Base-by-base conservation (phyloP, 2,113 vertebrate species). In the Craseonycteris thonglongyai region DNA sequence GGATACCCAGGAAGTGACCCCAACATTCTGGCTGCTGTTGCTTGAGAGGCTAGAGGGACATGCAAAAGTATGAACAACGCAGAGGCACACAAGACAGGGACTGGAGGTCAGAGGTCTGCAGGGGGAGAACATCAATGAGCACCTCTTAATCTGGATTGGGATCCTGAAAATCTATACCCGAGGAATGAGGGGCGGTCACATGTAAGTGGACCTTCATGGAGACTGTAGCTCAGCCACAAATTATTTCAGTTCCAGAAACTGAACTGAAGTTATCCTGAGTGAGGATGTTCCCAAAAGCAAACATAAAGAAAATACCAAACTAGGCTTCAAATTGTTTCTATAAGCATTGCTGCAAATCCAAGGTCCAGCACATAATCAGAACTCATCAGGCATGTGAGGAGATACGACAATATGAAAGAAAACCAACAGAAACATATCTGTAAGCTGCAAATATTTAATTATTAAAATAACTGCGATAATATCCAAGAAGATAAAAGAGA, bases 41-140 rank as follows among this genome's bases (percentile, higher is more conserved):
- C 40, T 22, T 58, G 45, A 79, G 26, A 47, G 63, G 59, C 74
- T 5, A 21, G 24, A 18, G 42, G 42, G 5, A 49, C 7, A 49
- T 1, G 5, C 1, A 7, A 18, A 0, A 68, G n/a, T 45, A 21
- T n/a, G 9, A n/a, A 58, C 33, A 80, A 12, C 33, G 56, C 26
- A 4, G 4, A 30, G 84, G 42, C 83, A 82, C 42, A 13, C n/a
- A 13, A 47, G 21, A 45, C 45, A 30, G 40, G 58, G n/a, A 33
- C 2, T 13, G 6, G 40, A 47, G 56, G 28, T 40, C 33, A 65
- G 38, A 56, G 21, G 30, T 63, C 65, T 42, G n/a, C 91, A 21
- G 24, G 19, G 33, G 19, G 22, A 38, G 33, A 56, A 16, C 35
- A 21, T 28, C 22, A 56, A 54, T 24, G 47, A 65, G 21, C 24